Base-by-base conservation (phyloP, 2,113 vertebrate species). In the Pachycephala philippinensis region DNA sequence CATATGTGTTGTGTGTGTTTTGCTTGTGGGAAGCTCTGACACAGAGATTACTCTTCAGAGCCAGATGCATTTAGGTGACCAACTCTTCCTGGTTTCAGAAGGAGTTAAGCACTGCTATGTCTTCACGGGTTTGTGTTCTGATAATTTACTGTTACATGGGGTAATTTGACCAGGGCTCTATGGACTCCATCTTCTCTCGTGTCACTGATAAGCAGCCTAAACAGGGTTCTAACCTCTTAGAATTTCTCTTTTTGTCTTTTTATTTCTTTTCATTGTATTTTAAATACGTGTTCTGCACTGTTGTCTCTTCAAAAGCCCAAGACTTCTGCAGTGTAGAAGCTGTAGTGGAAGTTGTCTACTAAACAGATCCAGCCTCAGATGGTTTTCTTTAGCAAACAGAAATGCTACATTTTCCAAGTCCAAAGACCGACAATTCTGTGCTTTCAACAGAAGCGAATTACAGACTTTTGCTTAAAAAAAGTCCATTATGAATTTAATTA, bases 401-500 rank as follows among this genome's bases (percentile, higher is more conserved):
- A 89, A 89, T 75, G 52, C 22, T 68, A 31, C 27, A 77, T 71
- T 93, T 92, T 89, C 59, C 28, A 72, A 16, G 66, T 78, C 47
- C 76, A 84, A 84, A 77, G 44, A 56, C 7, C 49, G 37, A 60
- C 31, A 83, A 52, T 83, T 77, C 60, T 57, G 8, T 64, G n/a
- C 39, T 87, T 87, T 87, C 63, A 77, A 22, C 4, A 10, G 52
- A 57, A 91, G 19, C 5, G 2, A 92, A 91, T 71, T 57, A 30
- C 26, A 89, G 81, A 37, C 4, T 81, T 85, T 77, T 90, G 11
- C 76, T 89, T 84, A 8, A 71, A 81, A 96, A 85, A 70, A 76
- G 15, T 77, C 90, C 16, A 28, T 79, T 85, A 69, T 61, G 18
- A 75, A 90, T 78, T 84, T 88, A 96, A 95, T 94, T 93, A 54